These are phyloP conservation scores for Argynnis bischoffii DNA, from an alignment of 2,888 invertebrate genomes.

Conservation along the genomic window DNA sequence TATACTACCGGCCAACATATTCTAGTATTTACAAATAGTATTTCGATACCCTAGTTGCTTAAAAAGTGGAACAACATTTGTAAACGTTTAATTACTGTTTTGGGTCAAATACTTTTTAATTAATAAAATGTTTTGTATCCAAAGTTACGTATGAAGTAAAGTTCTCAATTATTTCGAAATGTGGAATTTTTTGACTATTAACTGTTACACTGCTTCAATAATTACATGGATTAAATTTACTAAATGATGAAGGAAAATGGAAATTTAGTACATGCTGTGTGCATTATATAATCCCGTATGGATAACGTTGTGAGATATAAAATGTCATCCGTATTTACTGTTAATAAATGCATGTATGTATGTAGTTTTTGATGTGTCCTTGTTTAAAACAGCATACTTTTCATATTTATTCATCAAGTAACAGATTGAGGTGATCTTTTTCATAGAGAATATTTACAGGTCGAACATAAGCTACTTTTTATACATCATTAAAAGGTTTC, in stretches of 20 bases:
- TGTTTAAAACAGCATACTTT: too few relatives aligned
- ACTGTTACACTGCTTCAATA: constrained; percentile 17
- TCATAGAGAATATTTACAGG: too few relatives aligned
- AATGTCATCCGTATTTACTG: too few relatives aligned
- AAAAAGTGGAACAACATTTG: constrained; percentile 11
- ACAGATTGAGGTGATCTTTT: too few relatives aligned
- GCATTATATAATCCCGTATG: too few relatives aligned
- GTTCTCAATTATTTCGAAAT: constrained; percentile 21
- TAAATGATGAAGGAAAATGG: constrained; percentile 11
- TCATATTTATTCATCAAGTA: too few relatives aligned
- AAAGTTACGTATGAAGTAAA: constrained; percentile 10
- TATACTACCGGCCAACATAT: neutral
- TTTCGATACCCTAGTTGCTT: constrained; percentile 1
- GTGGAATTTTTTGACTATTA: constrained; percentile 13
- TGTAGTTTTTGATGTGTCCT: too few relatives aligned
- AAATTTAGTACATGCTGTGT: neutral
- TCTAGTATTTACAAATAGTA: neutral
- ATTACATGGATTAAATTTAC: constrained; percentile 10
- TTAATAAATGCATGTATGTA: too few relatives aligned
- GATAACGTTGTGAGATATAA: too few relatives aligned
- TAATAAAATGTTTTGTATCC: constrained; percentile 16
- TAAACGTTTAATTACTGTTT: constrained; percentile 20
- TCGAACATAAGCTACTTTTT: too few relatives aligned
- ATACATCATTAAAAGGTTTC: too few relatives aligned
- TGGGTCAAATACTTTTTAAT: constrained; percentile 17